phyloP scores from a whole-genome alignment of 2,113 vertebrate genomes.

The Apteryx mantelli region DNA sequence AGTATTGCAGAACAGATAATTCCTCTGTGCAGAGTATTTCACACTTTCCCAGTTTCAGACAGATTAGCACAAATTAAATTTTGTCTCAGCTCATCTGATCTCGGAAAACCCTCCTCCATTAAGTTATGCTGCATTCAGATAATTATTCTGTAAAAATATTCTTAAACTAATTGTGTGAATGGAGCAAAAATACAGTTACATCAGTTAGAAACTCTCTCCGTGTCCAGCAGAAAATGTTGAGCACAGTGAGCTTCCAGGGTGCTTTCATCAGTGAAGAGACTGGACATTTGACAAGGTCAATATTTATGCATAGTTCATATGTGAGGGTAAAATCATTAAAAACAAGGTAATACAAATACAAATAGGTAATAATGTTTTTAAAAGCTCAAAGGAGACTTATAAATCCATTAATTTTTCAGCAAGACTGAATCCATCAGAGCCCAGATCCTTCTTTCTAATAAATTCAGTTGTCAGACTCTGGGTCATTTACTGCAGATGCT shows the following conservation, averaged over 20 bases:
- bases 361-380: slow-evolving; percentile 30
- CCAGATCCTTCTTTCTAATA: slow-evolving; percentile 36
- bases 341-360: slow-evolving; percentile 24
- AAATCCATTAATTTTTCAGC: slow-evolving; percentile 51
- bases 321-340: background rate
- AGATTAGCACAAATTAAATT: slow-evolving; percentile 61
- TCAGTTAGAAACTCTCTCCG: background rate
- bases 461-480: slow-evolving; percentile 22
- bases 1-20: slow-evolving; percentile 45
- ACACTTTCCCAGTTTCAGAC: slow-evolving; percentile 36
- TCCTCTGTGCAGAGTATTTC: slow-evolving; percentile 48
- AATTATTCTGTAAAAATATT: slow-evolving; percentile 41
- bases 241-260: background rate
- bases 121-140: slow-evolving; percentile 3
- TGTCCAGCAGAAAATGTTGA: background rate
- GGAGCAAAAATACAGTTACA: background rate
- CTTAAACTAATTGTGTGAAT: slow-evolving; percentile 25
- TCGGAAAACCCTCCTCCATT: slow-evolving; percentile 53
- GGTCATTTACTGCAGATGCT: background rate
- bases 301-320: background rate
- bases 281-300: background rate
- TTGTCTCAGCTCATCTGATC: slow-evolving; percentile 26
- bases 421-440: background rate
- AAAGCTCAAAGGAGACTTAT: slow-evolving; percentile 14
- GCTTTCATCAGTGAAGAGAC: background rate